Base-by-base conservation (phyloP, 2,888 invertebrate species). In the Thelaira solivaga region DNA sequence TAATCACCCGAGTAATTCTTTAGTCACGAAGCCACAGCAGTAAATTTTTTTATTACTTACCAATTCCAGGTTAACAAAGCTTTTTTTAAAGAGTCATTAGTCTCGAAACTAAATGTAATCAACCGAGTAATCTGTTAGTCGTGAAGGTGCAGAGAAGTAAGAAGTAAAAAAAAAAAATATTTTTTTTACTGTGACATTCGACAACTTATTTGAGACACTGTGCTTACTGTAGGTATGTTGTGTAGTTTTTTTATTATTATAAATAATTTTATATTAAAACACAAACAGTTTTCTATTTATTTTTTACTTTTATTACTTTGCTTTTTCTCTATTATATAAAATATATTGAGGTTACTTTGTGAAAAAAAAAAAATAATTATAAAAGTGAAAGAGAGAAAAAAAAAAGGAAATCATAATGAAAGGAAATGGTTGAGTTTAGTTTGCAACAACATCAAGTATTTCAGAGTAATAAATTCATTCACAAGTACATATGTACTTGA, bases 401-500 rank as follows among this genome's bases (percentile, higher is more conserved):
- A 13, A 55, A 41, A 1, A 8, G 36, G 34, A 36, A 36, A 36
- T 13, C 13, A 13, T 13, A 13, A 39, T 39, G 13, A 39, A 39
- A 39, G 26, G 13, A 47, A 47, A 26, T 39, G 4, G 16, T 0
- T 13, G 39, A 1, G 1, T 6, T 1, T 16, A 39, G 4, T 4
- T 3, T 43, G 11, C 10, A 6, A 41, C 6, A 18, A 41, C 10
- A 8, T 18, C 31, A 53, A n/a, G 5, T 24, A n/a, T n/a, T n/a
- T n/a, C n/a, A n/a, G n/a, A n/a, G 11, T 24, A 8, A 26, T 18
- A 36, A 26, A 36, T 18, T 49, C 36, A 24, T 41, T 51, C 29
- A 53, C 31, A 51, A 31, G 41, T 41, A 22, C n/a, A 53, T 41
- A 51, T 41, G 41, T 41, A 22, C n/a, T n/a, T 36, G 18, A 64